phyloP scores from a whole-genome alignment of 2,888 invertebrate genomes.

The Dolichopus griseipennis region DNA sequence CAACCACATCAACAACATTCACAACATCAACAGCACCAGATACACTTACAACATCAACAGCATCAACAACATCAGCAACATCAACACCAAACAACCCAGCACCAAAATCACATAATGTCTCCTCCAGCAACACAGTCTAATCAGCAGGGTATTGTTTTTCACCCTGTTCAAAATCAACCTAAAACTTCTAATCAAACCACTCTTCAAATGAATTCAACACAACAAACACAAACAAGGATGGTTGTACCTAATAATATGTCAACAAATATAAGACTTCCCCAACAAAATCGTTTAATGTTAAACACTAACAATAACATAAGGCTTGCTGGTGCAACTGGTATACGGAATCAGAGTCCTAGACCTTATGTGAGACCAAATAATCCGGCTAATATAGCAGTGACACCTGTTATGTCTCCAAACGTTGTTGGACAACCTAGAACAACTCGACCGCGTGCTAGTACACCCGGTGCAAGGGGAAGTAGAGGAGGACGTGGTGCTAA shows the following conservation, averaged over 20 bases:
- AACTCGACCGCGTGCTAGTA: neutral
- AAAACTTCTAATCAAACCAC: conserved; percentile 24
- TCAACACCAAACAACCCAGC: no score
- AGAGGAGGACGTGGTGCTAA: neutral
- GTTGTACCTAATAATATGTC: conserved; percentile 18
- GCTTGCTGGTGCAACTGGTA: neutral
- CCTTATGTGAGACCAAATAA: neutral
- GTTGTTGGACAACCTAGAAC: neutral
- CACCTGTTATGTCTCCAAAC: neutral
- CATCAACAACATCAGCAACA: conserved; percentile 29
- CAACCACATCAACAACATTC: no score
- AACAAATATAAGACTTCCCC: conserved; percentile 21
- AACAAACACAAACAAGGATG: conserved; percentile 33
- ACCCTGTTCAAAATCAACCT: neutral
- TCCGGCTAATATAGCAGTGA: neutral
- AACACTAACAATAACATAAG: conserved; percentile 10
- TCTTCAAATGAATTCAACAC: conserved; percentile 27
- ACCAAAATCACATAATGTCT: conserved; percentile 15
- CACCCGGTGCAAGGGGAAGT: conserved; percentile 11
- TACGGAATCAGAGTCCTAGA: conserved; percentile 15
- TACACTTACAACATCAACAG: no score
- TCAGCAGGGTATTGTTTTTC: conserved; percentile 24
- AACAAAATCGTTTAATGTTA: conserved; percentile 23
- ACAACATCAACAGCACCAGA: no score
- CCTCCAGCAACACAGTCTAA: conserved; percentile 22